These are phyloP conservation scores for Rhinolophus sinicus DNA, from an alignment of 2,113 vertebrate genomes.

Conservation along the genomic window DNA sequence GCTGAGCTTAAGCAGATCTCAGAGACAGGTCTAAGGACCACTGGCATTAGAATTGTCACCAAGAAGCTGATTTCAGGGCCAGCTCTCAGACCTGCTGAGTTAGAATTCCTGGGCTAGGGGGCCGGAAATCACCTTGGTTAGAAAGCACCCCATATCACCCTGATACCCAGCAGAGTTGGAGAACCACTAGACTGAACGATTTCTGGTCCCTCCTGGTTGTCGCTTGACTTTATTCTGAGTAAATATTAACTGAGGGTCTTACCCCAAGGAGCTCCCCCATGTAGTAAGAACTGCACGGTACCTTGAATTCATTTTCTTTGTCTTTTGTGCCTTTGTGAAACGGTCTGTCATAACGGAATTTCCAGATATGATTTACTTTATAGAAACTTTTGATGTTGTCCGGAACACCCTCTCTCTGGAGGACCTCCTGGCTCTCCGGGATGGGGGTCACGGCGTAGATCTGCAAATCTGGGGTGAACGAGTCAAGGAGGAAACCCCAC, in stretches of 20 bases:
- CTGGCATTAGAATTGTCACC: background rate
- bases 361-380: constrained; percentile 99
- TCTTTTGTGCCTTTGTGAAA: constrained; percentile 99
- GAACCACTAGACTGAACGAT: background rate
- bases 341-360: constrained; percentile 97
- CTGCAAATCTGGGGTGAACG: constrained; percentile 91
- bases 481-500: constrained; percentile 85
- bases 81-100: background rate
- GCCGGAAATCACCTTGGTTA: background rate
- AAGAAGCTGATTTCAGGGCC: background rate
- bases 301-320: constrained; percentile 99
- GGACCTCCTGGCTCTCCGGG: constrained; percentile 96
- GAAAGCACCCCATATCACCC: background rate
- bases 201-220: background rate
- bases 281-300: constrained; percentile 66
- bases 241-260: background rate
- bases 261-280: background rate
- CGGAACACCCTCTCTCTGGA: constrained; percentile 96
- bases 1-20: background rate
- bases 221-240: background rate
- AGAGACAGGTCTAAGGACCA: background rate
- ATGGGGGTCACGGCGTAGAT: constrained; percentile 99
- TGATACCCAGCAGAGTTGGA: background rate
- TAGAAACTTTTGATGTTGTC: constrained; percentile 99
- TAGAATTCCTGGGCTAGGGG: background rate